Conservation (phyloP, 2,797 vertebrate species). For the Rhinoraja longicauda region DNA sequence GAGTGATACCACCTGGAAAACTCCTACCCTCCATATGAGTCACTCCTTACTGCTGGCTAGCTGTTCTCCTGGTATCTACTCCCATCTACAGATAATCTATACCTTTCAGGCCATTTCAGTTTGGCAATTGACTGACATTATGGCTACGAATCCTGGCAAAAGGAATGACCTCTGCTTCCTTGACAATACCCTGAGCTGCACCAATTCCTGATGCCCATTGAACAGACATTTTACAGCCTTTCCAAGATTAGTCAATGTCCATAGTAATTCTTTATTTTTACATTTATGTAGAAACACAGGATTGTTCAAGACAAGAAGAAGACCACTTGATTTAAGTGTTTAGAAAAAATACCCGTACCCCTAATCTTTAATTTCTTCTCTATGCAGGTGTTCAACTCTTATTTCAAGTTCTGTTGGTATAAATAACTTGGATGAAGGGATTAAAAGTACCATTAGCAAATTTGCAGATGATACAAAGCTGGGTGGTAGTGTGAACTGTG, state of each 20-base stretch:
- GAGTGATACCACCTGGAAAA: background rate
- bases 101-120: background rate
- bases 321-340: background rate
- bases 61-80: background rate
- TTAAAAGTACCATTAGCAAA: too few relatives aligned
- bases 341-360: background rate
- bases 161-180: background rate
- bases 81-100: background rate
- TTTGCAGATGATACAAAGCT: too few relatives aligned
- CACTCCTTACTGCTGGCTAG: background rate
- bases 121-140: background rate
- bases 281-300: background rate
- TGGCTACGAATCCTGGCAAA: background rate
- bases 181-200: too few relatives aligned
- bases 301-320: background rate
- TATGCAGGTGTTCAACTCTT: background rate
- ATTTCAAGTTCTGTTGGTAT: background rate
- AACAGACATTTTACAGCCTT: background rate
- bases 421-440: too few relatives aligned
- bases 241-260: background rate
- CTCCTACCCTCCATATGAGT: background rate
- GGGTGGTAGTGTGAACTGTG: too few relatives aligned
- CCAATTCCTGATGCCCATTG: background rate
- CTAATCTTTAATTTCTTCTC: background rate
- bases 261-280: background rate